Base-by-base conservation (phyloP, 2,888 invertebrate species). In the Entomobrya multifasciata region DNA sequence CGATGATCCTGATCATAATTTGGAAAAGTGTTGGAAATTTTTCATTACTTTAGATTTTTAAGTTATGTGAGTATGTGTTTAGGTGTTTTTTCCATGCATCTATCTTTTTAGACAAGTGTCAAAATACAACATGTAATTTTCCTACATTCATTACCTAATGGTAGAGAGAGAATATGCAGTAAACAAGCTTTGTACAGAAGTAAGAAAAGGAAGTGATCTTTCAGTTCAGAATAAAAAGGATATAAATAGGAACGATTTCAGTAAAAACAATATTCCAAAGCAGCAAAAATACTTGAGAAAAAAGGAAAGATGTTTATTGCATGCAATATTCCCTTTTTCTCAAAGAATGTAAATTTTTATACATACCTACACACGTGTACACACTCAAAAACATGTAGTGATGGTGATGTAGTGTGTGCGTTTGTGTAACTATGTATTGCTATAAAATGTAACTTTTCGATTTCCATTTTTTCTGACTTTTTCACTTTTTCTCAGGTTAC, bases 391-490 rank as follows among this genome's bases (percentile, higher is more conserved):
- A 4, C 17, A 20, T 17, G n/a, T 60, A 1, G 17, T 10, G 62
- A 62, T 27, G 62, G 20, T 10, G 30, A 62, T 10, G 62, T 25
- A 5, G 20, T 20, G 11, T 36, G 6, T 67, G 41, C 41, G 41
- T 36, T 6, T 36, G 36, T 36, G 8, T 36, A 8, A 6, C 5
- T 36, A 8, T 36, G 47, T 70, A 25, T 25, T 49, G 47, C 25
- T 70, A 49, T 70, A 70, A 70, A 70, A 70, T 70, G 70, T 70
- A 25, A 70, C 70, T 70, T 70, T 70, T 70, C 70, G 70, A 70
- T 70, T 70, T 47, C 41, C 47, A 47, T 44, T 78, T 78, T 78
- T 15, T 49, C 20, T 11, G 8, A 1, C 25, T 62, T 78, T 4
- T 15, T 25, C n/a, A 8, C 13, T 22, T 62, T 60, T 47, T 41